Base-by-base conservation (phyloP, 2,797 vertebrate species). In the Chloroceryle amazona region DNA sequence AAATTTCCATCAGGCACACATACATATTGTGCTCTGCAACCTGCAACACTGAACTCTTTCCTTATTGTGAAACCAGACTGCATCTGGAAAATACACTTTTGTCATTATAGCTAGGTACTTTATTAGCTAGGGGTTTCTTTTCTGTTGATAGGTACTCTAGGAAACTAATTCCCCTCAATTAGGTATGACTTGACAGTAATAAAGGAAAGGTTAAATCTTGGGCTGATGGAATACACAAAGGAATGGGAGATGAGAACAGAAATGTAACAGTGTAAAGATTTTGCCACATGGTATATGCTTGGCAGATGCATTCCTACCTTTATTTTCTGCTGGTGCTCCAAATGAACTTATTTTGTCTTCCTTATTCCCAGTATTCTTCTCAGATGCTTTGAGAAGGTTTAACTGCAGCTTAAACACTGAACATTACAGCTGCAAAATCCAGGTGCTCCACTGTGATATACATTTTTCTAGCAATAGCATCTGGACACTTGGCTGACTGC, bases 401-500 rank as follows among this genome's bases (percentile, higher is more conserved):
- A 80, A 81, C 25, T 81, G 18, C 41, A 89, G 44, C 12, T 51
- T 75, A 63, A 81, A 88, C 20, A 62, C 12, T 65, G 75, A 81
- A 62, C 39, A 75, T 20, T 66, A 70, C 61, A 97, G 78, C 86
- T 95, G 67, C 68, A 79, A 75, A 72, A 71, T 57, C 66, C 44
- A 82, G 74, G 89, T 97, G 85, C 52, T 90, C 63, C 46, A 10
- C 51, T 82, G 54, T 74, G 86, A 91, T 49, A 65, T 6, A 29
- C 7, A n/a, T 71, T 78, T 93, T 93, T 55, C 67, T 81, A 80
- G 37, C 31, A 57, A 49, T 41, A 96, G 66, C 89, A 95, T 95
- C 92, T 97, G 95, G 81, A 81, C 70, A 9, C 23, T 96, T 98
- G 95, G 72, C 93, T 96, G 46, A 18, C 25, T 88, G 18, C n/a